A percentile compares a stretch with the other conserved stretches of the same genome.
phyloP scores from a whole-genome alignment of 2,797 vertebrate genomes.

The Tarsius wallacei region DNA sequence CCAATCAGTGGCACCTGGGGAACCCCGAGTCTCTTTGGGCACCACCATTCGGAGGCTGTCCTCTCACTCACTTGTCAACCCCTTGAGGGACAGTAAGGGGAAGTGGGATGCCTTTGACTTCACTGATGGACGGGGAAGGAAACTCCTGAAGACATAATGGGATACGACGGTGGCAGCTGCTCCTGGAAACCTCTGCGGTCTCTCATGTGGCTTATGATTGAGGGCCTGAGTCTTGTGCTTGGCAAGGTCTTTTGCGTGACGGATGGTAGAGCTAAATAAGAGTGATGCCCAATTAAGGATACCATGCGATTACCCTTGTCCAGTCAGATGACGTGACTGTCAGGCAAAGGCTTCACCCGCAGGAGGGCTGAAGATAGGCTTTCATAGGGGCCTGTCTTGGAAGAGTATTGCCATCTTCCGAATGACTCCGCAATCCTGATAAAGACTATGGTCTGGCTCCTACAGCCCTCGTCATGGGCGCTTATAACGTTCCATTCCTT shows the following conservation, averaged over 20 bases:
- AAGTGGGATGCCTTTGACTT: neutral
- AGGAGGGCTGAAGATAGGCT: neutral
- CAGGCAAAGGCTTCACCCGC: neutral
- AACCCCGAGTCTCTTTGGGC: neutral
- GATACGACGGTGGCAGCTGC: constrained; percentile 59
- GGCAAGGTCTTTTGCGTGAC: constrained; percentile 48
- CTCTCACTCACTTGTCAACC: neutral
- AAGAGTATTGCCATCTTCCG: neutral
- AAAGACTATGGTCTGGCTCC: neutral
- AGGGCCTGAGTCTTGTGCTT: neutral
- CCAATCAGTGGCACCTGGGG: neutral
- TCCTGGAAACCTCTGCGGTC: constrained; percentile 12
- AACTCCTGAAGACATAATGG: constrained; percentile 46
- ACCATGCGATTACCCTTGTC: neutral
- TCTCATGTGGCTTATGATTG: constrained; percentile 38
- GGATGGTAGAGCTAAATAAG: constrained; percentile 56
- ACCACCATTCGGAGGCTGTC: neutral
- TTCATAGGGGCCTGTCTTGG: neutral
- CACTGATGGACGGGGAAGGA: neutral
- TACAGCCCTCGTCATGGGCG: neutral
- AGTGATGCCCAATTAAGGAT: constrained; percentile 66
- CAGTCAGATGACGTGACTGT: neutral
- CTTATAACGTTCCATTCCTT: neutral
- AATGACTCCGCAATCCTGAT: neutral
- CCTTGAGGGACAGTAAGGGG: neutral